A percentile compares a stretch with the other conserved stretches of the same genome.
Evolutionary conservation across 2,888 invertebrate species (phyloP).

Genomic region (Cephonodes hylas): DNA sequence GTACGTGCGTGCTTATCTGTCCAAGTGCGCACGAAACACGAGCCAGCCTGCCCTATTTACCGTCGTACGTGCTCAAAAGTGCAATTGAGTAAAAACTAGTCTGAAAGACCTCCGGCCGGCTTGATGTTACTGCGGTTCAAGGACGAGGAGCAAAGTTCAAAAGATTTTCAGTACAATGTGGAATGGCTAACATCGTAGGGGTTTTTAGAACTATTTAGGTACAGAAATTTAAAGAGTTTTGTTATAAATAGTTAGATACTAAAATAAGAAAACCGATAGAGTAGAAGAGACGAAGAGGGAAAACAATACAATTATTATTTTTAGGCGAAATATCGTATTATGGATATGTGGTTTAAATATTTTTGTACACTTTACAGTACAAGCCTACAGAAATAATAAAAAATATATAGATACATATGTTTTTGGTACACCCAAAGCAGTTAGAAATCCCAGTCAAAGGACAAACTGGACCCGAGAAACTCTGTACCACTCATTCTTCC

Average conservation of each 20-base stretch:
- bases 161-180: background rate
- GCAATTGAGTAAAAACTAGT: slow-evolving; percentile 29
- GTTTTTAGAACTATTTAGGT: background rate
- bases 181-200: background rate
- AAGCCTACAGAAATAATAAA: too few species aligned
- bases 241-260: background rate
- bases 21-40: slow-evolving; percentile 24
- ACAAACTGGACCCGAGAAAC: too few species aligned
- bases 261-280: too few species aligned
- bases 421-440: too few species aligned
- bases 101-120: slow-evolving; percentile 10
- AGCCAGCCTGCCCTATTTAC: slow-evolving; percentile 38
- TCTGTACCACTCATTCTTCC: too few species aligned
- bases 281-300: too few species aligned
- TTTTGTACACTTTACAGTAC: too few species aligned
- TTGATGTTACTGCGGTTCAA: slow-evolving; percentile 13
- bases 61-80: slow-evolving; percentile 30
- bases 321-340: too few species aligned
- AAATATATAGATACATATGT: too few species aligned
- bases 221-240: background rate
- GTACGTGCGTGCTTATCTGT: slow-evolving; percentile 13
- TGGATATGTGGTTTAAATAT: too few species aligned
- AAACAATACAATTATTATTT: too few species aligned
- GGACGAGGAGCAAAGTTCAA: slow-evolving; percentile 9
- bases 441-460: too few species aligned